phyloP scores from a whole-genome alignment of 2,888 invertebrate genomes.

The Leucophora obtusa region DNA sequence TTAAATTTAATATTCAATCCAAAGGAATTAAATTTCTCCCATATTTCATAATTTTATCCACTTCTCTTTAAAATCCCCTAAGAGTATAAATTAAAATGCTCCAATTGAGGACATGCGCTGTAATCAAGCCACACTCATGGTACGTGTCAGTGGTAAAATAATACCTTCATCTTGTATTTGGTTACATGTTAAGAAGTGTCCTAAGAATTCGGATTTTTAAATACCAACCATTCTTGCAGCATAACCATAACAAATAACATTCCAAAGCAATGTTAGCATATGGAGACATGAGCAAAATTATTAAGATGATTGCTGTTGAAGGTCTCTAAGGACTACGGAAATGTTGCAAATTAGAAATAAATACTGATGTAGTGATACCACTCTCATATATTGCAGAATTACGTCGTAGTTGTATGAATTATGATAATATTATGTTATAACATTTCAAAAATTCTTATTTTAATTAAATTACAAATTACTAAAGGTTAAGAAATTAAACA shows the following conservation, averaged over 20 bases:
- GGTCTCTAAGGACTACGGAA: slow-evolving; percentile 52
- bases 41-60: slow-evolving; percentile 25
- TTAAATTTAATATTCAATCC: too few relatives aligned
- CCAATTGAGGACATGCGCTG: slow-evolving; percentile 43
- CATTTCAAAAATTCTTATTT: slow-evolving; percentile 22
- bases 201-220: slow-evolving; percentile 30
- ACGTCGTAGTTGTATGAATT: slow-evolving; percentile 39
- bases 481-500: too few relatives aligned
- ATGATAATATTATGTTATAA: neutral
- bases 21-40: slow-evolving; percentile 37
- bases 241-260: neutral
- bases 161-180: slow-evolving; percentile 30
- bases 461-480: slow-evolving; percentile 17
- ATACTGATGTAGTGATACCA: neutral
- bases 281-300: slow-evolving; percentile 30
- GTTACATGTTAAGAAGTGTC: neutral
- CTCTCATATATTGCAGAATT: neutral
- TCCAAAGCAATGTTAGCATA: slow-evolving; percentile 32
- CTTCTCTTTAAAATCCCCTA: slow-evolving; percentile 57
- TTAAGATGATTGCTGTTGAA: slow-evolving; percentile 35
- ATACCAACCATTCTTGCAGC: slow-evolving; percentile 8
- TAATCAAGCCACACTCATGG: slow-evolving; percentile 1
- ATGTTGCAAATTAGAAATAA: slow-evolving; percentile 2
- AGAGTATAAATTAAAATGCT: slow-evolving; percentile 32
- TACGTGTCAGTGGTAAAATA: neutral